Base-by-base conservation (phyloP, 1,140 invertebrate genomes). In the Rhagoletis pomonella region DNA sequence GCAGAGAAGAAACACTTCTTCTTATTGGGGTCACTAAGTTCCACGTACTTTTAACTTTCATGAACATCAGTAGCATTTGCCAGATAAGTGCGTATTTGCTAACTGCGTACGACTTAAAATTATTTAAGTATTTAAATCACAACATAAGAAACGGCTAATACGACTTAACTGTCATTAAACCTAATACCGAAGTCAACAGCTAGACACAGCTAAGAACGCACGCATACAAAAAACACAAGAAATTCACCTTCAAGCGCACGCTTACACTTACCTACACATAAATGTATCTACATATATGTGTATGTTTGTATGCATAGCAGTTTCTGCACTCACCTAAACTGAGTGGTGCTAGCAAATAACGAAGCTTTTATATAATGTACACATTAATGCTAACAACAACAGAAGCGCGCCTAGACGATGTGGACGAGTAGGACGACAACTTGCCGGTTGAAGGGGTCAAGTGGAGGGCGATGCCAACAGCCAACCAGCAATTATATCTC, bases 121-220 rank as follows among this genome's bases (percentile, higher is more conserved):
- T 44, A 69, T 69, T 47, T 69, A 69, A 47, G 67, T 42, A 69
- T 69, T 69, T 69, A 69, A 69, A 69, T 44, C 42, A 44, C 67
- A 42, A 14, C 42, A 69, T 69, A 69, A 69, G 67, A 12, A 69
- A 12, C 67, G 67, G 14, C 14, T 69, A 69, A 69, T 69, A 42
- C 67, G 39, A 69, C 67, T 69, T 69, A 69, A 69, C 67, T 69
- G 67, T 42, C 67, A 69, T 69, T 69, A 69, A 69, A 47, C 67
- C 67, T 69, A 42, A 44, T 69, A 29, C 42, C 67, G 65, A 67
- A 67, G 65, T 67, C 65, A 69, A 44, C 67, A 47, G 42, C 67
- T 69, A 42, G 67, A 69, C 60, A 62, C n/a, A n/a, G 67, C 42
- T n/a, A n/a, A n/a, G n/a, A n/a, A n/a, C n/a, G n/a, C n/a, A n/a